Evolutionary conservation across 2,888 invertebrate species (phyloP).

Genomic region (Agrotis puta): DNA sequence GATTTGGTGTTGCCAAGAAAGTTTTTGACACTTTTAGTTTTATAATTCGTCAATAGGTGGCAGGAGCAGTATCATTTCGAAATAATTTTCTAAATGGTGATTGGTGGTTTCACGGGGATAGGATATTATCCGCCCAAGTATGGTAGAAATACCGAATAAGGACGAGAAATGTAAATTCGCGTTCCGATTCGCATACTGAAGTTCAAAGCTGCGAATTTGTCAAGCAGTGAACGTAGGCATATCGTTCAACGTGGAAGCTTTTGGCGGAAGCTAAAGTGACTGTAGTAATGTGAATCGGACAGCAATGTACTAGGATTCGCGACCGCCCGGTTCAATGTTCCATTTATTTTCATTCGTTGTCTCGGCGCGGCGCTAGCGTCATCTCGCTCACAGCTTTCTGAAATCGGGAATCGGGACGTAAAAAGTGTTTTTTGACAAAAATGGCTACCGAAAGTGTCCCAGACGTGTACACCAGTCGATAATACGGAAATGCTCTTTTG

Average conservation of each 20-base stretch:
- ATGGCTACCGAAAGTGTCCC: constrained; percentile 86
- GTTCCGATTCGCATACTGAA: constrained; percentile 74
- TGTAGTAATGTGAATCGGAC: constrained; percentile 57
- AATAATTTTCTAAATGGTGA: constrained; percentile 67
- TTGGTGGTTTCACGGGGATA: constrained; percentile 73
- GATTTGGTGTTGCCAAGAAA: constrained; percentile 28
- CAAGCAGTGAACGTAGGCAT: constrained; percentile 56
- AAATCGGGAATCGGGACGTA: constrained; percentile 85
- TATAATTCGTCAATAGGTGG: constrained; percentile 69
- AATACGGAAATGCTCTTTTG: constrained; percentile 83
- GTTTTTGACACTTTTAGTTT: constrained; percentile 11
- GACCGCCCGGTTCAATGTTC: constrained; percentile 78
- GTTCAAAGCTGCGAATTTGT: constrained; percentile 44
- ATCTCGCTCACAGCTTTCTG: constrained; percentile 82
- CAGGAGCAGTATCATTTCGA: constrained; percentile 61
- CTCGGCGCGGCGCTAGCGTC: constrained; percentile 84
- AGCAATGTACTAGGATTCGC: constrained; percentile 62
- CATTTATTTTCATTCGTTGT: constrained; percentile 81
- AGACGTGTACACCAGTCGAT: constrained; percentile 81
- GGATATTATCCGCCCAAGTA: constrained; percentile 80
- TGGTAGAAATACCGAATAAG: constrained; percentile 75
- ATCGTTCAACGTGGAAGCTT: constrained; percentile 54
- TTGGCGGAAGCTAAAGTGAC: constrained; percentile 34
- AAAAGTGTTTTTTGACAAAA: constrained; percentile 87
- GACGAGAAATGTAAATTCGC: constrained; percentile 74